Percentiles rank a stretch among this genome's conserved stretches.
These are phyloP conservation scores for Laupala kohalensis DNA, from an alignment of 1,140 invertebrate species.

Conservation along the genomic window DNA sequence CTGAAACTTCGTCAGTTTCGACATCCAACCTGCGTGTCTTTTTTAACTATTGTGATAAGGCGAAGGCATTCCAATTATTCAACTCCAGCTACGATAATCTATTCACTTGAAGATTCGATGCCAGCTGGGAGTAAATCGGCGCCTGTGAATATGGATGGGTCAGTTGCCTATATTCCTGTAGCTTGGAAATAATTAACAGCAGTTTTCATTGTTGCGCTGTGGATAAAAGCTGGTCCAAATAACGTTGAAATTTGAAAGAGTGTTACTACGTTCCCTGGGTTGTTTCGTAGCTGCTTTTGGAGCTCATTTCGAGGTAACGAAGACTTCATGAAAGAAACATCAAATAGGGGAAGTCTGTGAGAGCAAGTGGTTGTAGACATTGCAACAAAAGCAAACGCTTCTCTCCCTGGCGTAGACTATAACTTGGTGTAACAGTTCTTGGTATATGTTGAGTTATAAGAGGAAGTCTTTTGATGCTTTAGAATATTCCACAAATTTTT, in stretches of 20 bases:
- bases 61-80: too few relatives aligned
- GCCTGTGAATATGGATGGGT: background rate
- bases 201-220: slow-evolving; percentile 18
- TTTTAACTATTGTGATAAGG: too few relatives aligned
- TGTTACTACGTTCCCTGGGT: slow-evolving; percentile 19
- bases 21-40: too few relatives aligned
- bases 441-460: slow-evolving; percentile 19
- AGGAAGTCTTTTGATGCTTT: slow-evolving; percentile 11
- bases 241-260: slow-evolving; percentile 18
- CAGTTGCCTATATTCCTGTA: slow-evolving; percentile 11
- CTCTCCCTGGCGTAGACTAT: background rate
- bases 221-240: slow-evolving; percentile 18
- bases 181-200: slow-evolving; percentile 15
- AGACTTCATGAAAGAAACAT: slow-evolving; percentile 24
- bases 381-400: background rate
- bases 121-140: background rate
- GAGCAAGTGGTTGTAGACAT: slow-evolving; percentile 21
- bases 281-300: slow-evolving; percentile 18
- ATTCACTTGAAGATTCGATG: too few relatives aligned
- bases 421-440: slow-evolving; percentile 7
- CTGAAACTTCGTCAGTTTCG: too few relatives aligned
- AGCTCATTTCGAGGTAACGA: slow-evolving; percentile 23
- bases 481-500: slow-evolving; percentile 16
- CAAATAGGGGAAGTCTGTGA: slow-evolving; percentile 28
- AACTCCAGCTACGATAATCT: too few relatives aligned